Conservation (phyloP, 2,113 vertebrate genomes). For the Austrofundulus limnaeus region DNA sequence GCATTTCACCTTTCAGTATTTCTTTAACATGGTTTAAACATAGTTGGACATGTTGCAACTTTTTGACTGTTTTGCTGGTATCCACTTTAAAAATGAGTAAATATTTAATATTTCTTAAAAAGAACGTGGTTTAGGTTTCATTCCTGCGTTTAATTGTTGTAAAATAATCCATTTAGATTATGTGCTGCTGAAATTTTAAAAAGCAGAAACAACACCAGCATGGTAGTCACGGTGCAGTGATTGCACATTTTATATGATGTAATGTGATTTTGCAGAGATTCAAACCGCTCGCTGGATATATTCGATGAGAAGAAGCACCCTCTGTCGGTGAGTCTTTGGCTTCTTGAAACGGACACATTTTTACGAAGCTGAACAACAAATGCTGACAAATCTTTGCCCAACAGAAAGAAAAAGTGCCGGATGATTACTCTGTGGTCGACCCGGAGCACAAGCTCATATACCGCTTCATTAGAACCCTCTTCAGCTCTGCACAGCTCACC, state of each 20-base stretch:
- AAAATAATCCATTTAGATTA: no score
- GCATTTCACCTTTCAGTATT: no score
- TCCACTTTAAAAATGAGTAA: no score
- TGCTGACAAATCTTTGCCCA: not conserved
- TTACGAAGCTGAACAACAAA: not conserved
- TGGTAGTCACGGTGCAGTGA: not conserved
- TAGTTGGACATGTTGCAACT: no score
- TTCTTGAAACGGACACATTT: not conserved
- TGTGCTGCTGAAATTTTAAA: no score
- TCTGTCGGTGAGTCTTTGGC: constrained; percentile 84
- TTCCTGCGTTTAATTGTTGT: no score
- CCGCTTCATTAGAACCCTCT: constrained; percentile 95
- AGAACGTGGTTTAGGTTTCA: no score
- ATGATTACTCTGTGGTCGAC: constrained; percentile 93
- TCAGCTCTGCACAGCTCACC: constrained; percentile 96
- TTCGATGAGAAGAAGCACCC: constrained; percentile 99
- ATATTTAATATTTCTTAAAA: no score
- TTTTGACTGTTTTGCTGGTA: no score
- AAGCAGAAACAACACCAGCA: no score
- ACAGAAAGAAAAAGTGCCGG: constrained; percentile 94
- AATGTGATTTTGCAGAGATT: constrained; percentile 68
- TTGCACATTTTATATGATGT: not conserved
- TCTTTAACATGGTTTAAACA: no score
- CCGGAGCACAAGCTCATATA: constrained; percentile 99
- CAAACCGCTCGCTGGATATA: constrained; percentile 87